Evolutionary conservation across 2,797 vertebrate species (phyloP).

Genomic region (Oreonectes daqikongensis): DNA sequence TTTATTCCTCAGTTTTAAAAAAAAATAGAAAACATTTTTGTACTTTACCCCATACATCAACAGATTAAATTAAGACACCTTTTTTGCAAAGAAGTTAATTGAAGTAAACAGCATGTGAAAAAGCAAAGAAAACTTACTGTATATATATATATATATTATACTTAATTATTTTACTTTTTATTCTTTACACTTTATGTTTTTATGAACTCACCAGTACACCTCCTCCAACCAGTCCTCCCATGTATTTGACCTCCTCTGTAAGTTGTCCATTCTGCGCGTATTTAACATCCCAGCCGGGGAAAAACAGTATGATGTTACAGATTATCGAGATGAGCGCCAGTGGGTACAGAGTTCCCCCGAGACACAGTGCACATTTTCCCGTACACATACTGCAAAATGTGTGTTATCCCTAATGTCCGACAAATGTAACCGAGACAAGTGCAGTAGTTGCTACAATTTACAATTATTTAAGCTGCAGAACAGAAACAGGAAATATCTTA

Average conservation of each 20-base stretch:
- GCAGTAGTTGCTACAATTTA: background rate
- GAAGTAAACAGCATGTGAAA: background rate
- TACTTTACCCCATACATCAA: background rate
- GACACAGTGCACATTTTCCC: slow-evolving; percentile 74
- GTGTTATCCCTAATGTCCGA: background rate
- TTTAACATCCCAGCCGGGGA: slow-evolving; percentile 71
- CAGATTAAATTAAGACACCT: background rate
- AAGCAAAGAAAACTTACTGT: too few relatives aligned
- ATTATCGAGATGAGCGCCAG: slow-evolving; percentile 73
- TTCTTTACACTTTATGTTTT: background rate
- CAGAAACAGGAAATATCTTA: background rate
- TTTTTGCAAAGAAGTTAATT: background rate
- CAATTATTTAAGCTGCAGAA: background rate
- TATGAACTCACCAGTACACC: slow-evolving; percentile 65
- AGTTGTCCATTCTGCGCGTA: slow-evolving; percentile 68
- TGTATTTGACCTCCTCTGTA: slow-evolving; percentile 78
- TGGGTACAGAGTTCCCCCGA: slow-evolving; percentile 74
- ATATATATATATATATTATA: too few relatives aligned
- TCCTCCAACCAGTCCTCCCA: slow-evolving; percentile 81
- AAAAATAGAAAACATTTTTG: background rate
- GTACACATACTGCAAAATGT: slow-evolving; percentile 74
- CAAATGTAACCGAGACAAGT: background rate
- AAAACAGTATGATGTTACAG: slow-evolving; percentile 80
- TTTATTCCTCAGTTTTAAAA: too few relatives aligned
- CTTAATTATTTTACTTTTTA: too few relatives aligned